Evolutionary conservation across 2,888 invertebrate genomes (phyloP).

Genomic region (Agrotis puta): DNA sequence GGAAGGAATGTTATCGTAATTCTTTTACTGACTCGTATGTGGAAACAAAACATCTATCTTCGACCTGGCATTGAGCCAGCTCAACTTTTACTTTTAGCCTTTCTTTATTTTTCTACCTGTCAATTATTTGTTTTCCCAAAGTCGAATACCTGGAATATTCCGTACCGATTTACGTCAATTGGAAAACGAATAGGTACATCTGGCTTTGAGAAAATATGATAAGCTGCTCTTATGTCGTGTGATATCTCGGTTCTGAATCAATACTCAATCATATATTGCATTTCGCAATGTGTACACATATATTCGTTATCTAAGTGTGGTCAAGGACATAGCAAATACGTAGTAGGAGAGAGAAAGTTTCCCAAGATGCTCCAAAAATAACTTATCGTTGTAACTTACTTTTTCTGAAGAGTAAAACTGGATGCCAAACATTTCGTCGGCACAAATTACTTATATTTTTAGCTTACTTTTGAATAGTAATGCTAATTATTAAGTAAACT

Average conservation of each 20-base stretch:
- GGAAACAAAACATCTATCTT: constrained; percentile 18
- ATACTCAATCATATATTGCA: too few species aligned
- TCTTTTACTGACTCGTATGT: neutral
- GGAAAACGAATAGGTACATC: neutral
- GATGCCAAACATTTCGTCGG: too few species aligned
- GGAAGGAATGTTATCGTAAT: neutral
- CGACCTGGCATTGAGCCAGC: constrained; percentile 8
- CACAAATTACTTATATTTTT: too few species aligned
- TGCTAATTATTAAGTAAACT: too few species aligned
- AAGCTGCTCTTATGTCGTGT: neutral
- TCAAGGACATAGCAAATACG: too few species aligned
- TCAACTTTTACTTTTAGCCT: constrained; percentile 11
- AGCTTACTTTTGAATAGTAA: too few species aligned
- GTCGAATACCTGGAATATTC: neutral
- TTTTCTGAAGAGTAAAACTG: too few species aligned
- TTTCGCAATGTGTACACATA: too few species aligned
- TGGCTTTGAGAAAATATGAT: neutral
- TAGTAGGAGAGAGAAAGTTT: too few species aligned
- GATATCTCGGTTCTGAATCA: neutral
- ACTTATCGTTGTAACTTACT: too few species aligned
- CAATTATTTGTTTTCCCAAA: neutral
- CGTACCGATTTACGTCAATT: neutral
- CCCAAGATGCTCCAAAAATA: too few species aligned
- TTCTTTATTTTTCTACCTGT: constrained; percentile 4
- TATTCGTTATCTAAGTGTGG: too few species aligned